These are phyloP conservation scores for Centrocercus urophasianus DNA, from an alignment of 2,113 vertebrate species.

Conservation along the genomic window DNA sequence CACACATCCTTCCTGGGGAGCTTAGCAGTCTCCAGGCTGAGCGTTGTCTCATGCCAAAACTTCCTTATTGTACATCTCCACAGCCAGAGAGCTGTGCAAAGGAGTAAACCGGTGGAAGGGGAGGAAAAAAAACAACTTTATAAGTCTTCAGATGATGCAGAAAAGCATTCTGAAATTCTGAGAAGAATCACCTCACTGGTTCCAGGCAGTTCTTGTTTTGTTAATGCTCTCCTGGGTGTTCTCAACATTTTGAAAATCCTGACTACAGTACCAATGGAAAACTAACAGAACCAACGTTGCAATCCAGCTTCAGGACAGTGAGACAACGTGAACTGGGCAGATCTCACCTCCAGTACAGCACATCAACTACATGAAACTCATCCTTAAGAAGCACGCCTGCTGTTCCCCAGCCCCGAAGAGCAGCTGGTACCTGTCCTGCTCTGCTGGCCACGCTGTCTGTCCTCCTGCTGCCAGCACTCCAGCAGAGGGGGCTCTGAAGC, in stretches of 20 bases:
- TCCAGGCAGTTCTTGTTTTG: background rate
- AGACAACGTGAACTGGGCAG: accelerated
- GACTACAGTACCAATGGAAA: background rate
- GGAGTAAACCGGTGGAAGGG: background rate
- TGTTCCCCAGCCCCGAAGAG: background rate
- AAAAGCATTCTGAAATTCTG: background rate
- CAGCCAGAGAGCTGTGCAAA: background rate
- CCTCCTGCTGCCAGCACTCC: background rate
- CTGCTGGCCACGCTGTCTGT: background rate
- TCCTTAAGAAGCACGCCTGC: accelerated
- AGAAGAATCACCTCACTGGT: background rate
- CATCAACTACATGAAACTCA: accelerated
- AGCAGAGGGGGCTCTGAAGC: slow-evolving; percentile 57
- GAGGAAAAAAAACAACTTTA: background rate
- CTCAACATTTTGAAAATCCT: background rate
- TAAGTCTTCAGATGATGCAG: background rate
- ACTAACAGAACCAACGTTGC: background rate
- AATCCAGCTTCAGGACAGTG: background rate
- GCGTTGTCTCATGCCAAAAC: background rate
- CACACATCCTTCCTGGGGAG: slow-evolving; percentile 58
- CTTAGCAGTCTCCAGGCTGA: slow-evolving; percentile 33
- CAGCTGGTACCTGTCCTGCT: background rate
- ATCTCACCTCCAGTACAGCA: background rate
- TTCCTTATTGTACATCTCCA: background rate
- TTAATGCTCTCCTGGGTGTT: background rate